These are phyloP conservation scores for Himalopsyche anomala DNA, from an alignment of 2,888 invertebrate genomes.

Conservation along the genomic window DNA sequence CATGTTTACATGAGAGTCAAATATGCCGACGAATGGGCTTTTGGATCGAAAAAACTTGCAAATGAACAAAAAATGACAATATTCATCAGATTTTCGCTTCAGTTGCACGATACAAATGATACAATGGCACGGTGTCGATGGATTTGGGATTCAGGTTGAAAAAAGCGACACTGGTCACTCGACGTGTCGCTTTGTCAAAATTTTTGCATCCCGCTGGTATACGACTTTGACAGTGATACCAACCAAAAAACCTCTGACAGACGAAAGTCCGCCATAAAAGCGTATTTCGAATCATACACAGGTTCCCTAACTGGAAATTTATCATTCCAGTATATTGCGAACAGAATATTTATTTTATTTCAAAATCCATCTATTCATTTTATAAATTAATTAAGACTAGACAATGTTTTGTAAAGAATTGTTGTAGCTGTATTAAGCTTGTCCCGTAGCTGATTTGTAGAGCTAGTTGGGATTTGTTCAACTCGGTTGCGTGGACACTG, in stretches of 20 bases:
- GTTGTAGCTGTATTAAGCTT: too few species aligned
- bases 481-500: too few species aligned
- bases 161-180: constrained; percentile 12
- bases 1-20: constrained; percentile 44
- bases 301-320: too few species aligned
- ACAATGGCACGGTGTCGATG: constrained; percentile 46
- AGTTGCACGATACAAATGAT: not conserved
- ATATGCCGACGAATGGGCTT: constrained; percentile 36
- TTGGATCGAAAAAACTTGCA: not conserved
- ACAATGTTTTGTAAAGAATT: too few species aligned
- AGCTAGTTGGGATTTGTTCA: too few species aligned
- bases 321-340: too few species aligned
- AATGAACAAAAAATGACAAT: not conserved
- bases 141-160: constrained; percentile 48
- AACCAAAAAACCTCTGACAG: not conserved
- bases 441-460: too few species aligned
- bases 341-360: too few species aligned
- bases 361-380: too few species aligned
- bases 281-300: too few species aligned
- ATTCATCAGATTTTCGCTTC: not conserved
- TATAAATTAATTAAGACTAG: too few species aligned
- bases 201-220: constrained; percentile 45
- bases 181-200: constrained; percentile 53
- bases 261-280: not conserved
- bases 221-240: constrained; percentile 21